Conservation (phyloP, 1,140 invertebrate genomes). For the Lasioglossum albipes region DNA sequence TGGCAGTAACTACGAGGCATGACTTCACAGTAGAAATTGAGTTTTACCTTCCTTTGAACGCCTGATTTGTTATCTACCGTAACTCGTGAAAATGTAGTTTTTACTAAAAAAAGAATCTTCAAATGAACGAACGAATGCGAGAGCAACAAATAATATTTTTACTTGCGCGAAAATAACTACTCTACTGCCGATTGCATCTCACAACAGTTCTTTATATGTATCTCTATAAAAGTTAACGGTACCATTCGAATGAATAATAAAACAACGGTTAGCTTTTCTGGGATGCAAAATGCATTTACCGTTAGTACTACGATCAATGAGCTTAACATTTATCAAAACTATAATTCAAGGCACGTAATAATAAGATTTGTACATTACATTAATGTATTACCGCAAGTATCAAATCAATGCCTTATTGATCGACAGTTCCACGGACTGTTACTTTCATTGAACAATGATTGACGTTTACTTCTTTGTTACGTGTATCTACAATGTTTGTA, state of each 20-base stretch:
- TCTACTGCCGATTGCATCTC: conserved; percentile 17
- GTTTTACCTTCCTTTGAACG: neutral
- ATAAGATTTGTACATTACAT: conserved; percentile 52
- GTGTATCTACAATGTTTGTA: conserved; percentile 48
- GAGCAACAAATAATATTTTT: neutral
- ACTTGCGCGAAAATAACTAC: conserved; percentile 9
- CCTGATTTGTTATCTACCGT: neutral
- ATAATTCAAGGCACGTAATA: conserved; percentile 28
- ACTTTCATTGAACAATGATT: conserved; percentile 31
- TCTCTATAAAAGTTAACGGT: conserved; percentile 18
- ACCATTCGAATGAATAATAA: conserved; percentile 8
- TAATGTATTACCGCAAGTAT: conserved; percentile 62
- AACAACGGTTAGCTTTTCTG: neutral
- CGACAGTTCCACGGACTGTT: conserved; percentile 48
- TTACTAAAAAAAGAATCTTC: neutral
- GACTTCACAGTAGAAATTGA: neutral
- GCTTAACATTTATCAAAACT: conserved; percentile 49
- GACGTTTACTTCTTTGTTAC: conserved; percentile 27
- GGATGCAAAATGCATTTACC: conserved; percentile 42
- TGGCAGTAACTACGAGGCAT: neutral
- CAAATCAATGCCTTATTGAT: conserved; percentile 72
- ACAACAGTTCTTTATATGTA: conserved; percentile 1
- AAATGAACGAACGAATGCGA: neutral
- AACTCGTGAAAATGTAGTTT: neutral
- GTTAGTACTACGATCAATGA: conserved; percentile 45